Evolutionary conservation across 2,888 invertebrate species (phyloP), one percentile per base, ranked within the genome.

Genomic region (Rutpela maculata): DNA sequence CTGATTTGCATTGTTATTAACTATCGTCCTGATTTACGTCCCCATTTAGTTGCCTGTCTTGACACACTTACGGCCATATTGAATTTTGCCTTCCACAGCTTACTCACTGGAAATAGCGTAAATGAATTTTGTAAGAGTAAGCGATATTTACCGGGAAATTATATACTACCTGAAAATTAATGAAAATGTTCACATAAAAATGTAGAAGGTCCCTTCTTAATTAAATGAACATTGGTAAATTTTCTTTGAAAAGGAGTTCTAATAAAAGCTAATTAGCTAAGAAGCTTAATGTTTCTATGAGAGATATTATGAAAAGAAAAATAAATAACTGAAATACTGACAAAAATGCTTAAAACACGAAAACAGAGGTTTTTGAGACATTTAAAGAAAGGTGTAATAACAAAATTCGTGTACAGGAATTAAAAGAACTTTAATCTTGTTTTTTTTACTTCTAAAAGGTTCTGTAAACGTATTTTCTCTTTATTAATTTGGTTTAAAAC

Each of bases 1-100:
- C 87, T 86, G 85, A 88, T 88, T 88, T 88, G 88, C 88, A 88
- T 88, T 86, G 87, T 88, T 88, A 88, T 88, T 88, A 88, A 88
- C 86, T 85, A 85, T 79, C 77, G 76, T 80, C 80, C 81, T 85
- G 87, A 87, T 87, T 86, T 87, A 87, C 85, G 84, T 77, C 77
- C 79, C 81, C 74, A 79, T 80, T 81, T 80, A 65, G 71, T n/a
- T 63, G 60, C 69, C 65, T 68, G 50, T 65, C 74, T 26, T 74
- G n/a, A 76, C 77, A 71, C 69, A 71, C 63, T 75, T 55, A 69
- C 74, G 63, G 72, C 57, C 63, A 76, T 78, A 80, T 80, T 78
- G 69, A 78, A 70, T 76, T 80, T 78, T 68, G 74, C 74, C 63
- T 68, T 71, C 57, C 18, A 15, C 43, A 9, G 26, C 68, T 55